A percentile compares a stretch with the other conserved stretches of the same genome.
Evolutionary conservation across 2,797 vertebrate species (phyloP).

Genomic region (Toxotes lorentzi): DNA sequence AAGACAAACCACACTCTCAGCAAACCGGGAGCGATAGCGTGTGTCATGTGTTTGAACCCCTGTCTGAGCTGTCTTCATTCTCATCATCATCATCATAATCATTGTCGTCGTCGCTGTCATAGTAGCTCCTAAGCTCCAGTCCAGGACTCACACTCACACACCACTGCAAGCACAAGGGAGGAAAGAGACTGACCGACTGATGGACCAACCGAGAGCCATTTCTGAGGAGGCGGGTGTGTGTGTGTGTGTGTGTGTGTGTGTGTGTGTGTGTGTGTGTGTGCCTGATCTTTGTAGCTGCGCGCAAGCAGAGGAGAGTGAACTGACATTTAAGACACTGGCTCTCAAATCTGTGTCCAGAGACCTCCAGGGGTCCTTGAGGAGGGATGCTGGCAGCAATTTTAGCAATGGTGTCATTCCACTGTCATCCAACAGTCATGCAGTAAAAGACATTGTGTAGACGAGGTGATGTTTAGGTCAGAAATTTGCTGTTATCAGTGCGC

Average conservation of each 20-base stretch:
- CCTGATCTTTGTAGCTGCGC: constrained; percentile 52
- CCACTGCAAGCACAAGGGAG: constrained; percentile 50
- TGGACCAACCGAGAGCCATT: constrained; percentile 78
- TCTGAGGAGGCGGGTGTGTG: constrained; percentile 71
- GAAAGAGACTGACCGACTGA: constrained; percentile 73
- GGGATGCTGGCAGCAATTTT: constrained; percentile 13
- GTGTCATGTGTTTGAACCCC: constrained; percentile 59
- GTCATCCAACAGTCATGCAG: not conserved
- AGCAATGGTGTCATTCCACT: not conserved
- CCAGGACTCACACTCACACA: constrained; percentile 33
- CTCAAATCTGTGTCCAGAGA: constrained; percentile 34
- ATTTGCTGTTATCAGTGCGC: constrained; percentile 9
- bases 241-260: constrained; percentile 33
- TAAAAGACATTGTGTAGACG: not conserved
- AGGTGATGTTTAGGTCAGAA: not conserved
- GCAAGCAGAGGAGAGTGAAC: constrained; percentile 40
- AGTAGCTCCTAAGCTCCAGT: constrained; percentile 43
- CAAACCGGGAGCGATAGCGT: constrained; percentile 32
- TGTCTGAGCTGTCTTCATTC: constrained; percentile 27
- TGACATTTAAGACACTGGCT: constrained; percentile 51
- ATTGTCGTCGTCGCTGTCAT: constrained; percentile 22
- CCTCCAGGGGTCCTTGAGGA: constrained; percentile 40
- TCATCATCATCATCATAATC: constrained; percentile 8
- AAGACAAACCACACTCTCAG: constrained; percentile 6
- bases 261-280: constrained; percentile 19